Base-by-base conservation (phyloP, 1,140 invertebrate species). In the Lordiphosa stackelbergi region DNA sequence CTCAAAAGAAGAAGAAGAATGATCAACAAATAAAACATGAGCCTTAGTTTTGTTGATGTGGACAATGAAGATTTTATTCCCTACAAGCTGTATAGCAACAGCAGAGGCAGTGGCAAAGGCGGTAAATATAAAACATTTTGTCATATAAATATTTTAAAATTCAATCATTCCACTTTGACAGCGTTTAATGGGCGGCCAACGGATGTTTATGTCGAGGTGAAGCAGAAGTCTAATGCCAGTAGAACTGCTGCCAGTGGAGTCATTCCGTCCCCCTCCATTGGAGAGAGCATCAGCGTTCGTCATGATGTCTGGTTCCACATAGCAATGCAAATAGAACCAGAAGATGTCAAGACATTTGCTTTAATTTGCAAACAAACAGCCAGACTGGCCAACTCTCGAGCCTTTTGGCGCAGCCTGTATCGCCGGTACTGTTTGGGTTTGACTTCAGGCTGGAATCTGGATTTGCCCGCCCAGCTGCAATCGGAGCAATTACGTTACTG, bases 241-340 rank as follows among this genome's bases (percentile, higher is more conserved):
- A 43, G 36, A 22, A 46, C 37, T 38, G 52, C 46, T 36, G 10
- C 56, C 13, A 31, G 28, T 31, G 28, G 5, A 31, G 28, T 7
- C 28, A 31, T 8, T 31, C 28, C n/a, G n/a, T n/a, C n/a, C n/a
- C n/a, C n/a, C n/a, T n/a, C n/a, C n/a, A n/a, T n/a, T n/a, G n/a
- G n/a, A 22, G 41, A 56, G n/a, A 37, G 13, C 8, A 16, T 61
- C 11, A 40, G 45, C 34, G 49, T 69, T 38, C 47, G 48, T 2
- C 71, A 83, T 47, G 83, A 87, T 42, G 69, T 85, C 57, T 87
- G 85, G 85, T 87, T 84, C 35, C 73, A 85, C 10, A 69, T 87
- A 42, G 61, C 85, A 3, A 53, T 83, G 63, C 62, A 65, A 5
- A 66, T 87, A 10, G 66, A 72, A 8, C 85, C 85, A 2, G 83